Evolutionary conservation across 2,113 vertebrate species (phyloP).

Genomic region (Felis chaus): DNA sequence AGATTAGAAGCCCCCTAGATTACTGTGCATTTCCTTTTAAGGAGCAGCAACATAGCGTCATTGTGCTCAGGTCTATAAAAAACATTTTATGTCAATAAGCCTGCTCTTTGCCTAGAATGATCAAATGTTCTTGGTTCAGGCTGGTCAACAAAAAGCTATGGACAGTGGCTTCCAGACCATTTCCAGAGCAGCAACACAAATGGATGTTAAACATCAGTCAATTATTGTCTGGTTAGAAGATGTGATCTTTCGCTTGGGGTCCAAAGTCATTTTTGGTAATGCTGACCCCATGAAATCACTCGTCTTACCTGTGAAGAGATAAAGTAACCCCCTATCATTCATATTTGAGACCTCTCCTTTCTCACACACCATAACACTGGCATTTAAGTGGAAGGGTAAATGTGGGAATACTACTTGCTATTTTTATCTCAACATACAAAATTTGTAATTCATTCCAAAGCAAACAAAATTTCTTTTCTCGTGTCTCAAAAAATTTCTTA

Average conservation of each 20-base stretch:
- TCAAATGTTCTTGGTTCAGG: conserved; percentile 42
- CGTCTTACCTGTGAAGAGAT: not conserved
- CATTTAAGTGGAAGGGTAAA: not conserved
- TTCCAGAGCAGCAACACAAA: rapidly evolving
- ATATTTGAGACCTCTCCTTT: conserved; percentile 35
- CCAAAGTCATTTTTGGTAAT: not conserved
- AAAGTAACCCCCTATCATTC: not conserved
- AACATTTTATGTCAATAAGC: conserved; percentile 33
- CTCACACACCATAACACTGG: not conserved
- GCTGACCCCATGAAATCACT: not conserved
- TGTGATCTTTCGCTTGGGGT: not conserved
- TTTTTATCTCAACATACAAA: conserved; percentile 36
- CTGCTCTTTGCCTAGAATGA: not conserved
- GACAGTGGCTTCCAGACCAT: not conserved
- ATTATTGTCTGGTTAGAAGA: not conserved
- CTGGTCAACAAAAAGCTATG: not conserved
- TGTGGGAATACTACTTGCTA: not conserved
- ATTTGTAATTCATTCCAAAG: conserved; percentile 23
- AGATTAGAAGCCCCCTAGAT: conserved; percentile 67
- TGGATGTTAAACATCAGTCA: not conserved
- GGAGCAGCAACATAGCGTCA: conserved; percentile 23
- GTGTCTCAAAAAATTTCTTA: not conserved
- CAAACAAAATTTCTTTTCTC: not conserved
- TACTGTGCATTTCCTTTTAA: conserved; percentile 54
- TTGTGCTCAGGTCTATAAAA: not conserved